Percentiles rank a stretch among this genome's conserved stretches.
Conservation (phyloP, 2,888 invertebrate species). For the Lasioglossum vierecki region DNA sequence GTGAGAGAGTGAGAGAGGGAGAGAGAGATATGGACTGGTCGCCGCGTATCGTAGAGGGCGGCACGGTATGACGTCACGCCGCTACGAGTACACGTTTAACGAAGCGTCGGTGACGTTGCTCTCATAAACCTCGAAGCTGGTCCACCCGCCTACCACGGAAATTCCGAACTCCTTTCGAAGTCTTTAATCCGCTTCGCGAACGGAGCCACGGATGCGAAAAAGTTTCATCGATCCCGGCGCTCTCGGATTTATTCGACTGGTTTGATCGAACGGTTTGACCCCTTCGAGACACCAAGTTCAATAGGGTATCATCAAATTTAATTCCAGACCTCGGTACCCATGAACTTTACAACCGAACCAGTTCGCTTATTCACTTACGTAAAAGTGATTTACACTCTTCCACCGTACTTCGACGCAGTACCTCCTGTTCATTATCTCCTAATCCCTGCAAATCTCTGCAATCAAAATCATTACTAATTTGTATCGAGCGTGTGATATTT, state of each 20-base stretch:
- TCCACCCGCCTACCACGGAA: slow-evolving; percentile 34
- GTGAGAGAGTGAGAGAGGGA: not conserved
- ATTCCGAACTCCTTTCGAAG: slow-evolving; percentile 41
- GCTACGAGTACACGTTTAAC: slow-evolving; percentile 61
- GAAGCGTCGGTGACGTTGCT: slow-evolving; percentile 73
- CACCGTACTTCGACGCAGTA: not conserved
- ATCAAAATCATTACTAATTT: too few relatives aligned
- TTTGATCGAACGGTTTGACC: slow-evolving; percentile 7
- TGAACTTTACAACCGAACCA: not conserved
- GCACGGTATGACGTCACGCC: slow-evolving; percentile 66
- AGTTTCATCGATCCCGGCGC: slow-evolving; percentile 9
- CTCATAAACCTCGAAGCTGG: slow-evolving; percentile 66
- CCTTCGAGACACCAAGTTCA: not conserved
- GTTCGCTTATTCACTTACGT: not conserved
- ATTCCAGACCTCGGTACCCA: not conserved
- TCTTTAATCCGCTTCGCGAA: slow-evolving; percentile 38
- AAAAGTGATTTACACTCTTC: not conserved
- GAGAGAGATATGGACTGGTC: slow-evolving; percentile 9
- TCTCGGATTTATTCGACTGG: not conserved
- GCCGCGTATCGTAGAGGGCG: slow-evolving; percentile 38
- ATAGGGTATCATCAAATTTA: slow-evolving; percentile 11
- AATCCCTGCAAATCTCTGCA: not conserved
- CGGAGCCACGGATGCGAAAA: not conserved
- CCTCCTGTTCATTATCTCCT: not conserved
- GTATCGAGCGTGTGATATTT: too few relatives aligned